Conservation (phyloP, 2,113 vertebrate genomes). For the Pipa parva region DNA sequence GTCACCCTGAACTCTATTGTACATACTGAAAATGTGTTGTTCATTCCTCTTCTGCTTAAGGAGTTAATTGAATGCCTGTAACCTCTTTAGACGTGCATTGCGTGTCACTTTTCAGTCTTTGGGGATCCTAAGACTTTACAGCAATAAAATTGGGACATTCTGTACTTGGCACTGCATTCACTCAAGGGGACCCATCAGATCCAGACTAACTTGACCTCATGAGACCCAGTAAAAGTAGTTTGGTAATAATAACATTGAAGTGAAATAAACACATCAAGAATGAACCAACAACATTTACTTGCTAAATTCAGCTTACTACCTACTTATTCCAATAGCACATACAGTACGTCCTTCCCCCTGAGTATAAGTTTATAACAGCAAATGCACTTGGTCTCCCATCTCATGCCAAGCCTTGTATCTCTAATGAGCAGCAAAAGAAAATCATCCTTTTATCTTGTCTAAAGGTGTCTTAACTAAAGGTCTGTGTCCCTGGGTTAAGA, state of each 20-base stretch:
- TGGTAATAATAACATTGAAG: not conserved
- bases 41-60: not conserved
- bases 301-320: too few species aligned
- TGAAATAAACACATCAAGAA: not conserved
- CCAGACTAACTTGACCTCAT: not conserved
- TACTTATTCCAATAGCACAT: too few species aligned
- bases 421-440: too few species aligned
- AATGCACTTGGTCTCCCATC: too few species aligned
- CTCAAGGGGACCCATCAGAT: not conserved
- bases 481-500: too few species aligned
- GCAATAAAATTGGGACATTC: not conserved
- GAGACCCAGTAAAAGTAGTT: not conserved
- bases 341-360: too few species aligned
- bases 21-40: not conserved
- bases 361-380: too few species aligned
- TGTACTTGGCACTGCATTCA: not conserved
- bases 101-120: not conserved
- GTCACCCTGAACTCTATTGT: too few species aligned
- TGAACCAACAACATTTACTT: not conserved
- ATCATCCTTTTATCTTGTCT: too few species aligned
- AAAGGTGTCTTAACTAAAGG: too few species aligned
- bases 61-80: slow-evolving; percentile 2
- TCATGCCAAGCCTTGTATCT: too few species aligned
- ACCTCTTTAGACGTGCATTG: not conserved
- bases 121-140: not conserved